Base-by-base conservation (phyloP, 1,140 invertebrate species). In the Heliconius nattereri region DNA sequence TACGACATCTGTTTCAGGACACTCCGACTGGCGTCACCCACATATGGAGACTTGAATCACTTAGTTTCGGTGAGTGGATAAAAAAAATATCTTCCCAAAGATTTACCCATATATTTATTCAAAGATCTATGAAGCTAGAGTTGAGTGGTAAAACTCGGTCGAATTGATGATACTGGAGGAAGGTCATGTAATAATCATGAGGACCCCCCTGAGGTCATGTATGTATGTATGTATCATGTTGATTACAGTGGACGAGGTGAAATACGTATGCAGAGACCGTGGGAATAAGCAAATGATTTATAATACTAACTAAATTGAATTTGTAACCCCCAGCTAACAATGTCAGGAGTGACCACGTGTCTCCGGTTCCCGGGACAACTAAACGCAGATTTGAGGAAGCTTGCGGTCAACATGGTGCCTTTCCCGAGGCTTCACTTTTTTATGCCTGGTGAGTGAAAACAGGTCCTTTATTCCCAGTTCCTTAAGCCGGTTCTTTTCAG, bases 1-100 rank as follows among this genome's bases (percentile, higher is more conserved):
- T 98, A 98, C 87, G 98, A 98, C 86, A 98, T 98, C 78, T 98
- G 98, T 94, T 98, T 98, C 95, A 95, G 98, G 60, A 98, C 98
- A 0, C 91, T 98, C 57, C 97, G 98, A 81, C 95, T 98, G 2
- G 95, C 60, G 96, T 96, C 79, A 1, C 98, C 97, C 7, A 97
- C 97, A 9, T 98, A 98, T 83, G 96, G 96, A 0, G 97, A 97
- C 84, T 90, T 97, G 20, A 97, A 97, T 86, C 97, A 97, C 89
- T 90, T 97, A 0, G 97, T 96, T 0, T 97, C 97, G 78, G 95
- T 97, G 23, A 90, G 89, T 45, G 3, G 11, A 16, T 83, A 26
- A 16, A 35, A 52, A n/a, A 75, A 32, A 19, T 49, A 9, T 74
- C 52, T 19, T 16, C 13, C 13, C 40, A 13, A 40, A 40, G 0